Evolutionary conservation across 2,797 vertebrate genomes (phyloP).

Genomic region (Eurystomus glaucurus): DNA sequence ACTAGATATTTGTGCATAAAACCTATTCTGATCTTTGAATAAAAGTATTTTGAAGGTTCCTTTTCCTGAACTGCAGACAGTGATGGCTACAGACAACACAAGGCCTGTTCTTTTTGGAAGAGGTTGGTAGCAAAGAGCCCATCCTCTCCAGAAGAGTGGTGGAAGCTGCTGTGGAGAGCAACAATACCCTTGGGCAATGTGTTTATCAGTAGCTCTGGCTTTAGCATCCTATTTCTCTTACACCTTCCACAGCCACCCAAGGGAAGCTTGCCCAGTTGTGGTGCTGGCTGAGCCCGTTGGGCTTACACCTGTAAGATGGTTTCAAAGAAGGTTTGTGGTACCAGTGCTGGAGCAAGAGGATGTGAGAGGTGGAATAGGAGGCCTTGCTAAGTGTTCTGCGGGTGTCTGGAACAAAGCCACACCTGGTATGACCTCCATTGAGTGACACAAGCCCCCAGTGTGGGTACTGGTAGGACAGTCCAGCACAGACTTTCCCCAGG

Average conservation of each 20-base stretch:
- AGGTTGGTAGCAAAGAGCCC: neutral
- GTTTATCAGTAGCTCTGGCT: neutral
- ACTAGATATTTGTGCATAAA: neutral
- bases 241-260: neutral
- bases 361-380: neutral
- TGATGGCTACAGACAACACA: neutral
- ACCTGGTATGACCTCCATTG: rapidly evolving
- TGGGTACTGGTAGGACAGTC: rapidly evolving
- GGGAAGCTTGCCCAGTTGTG: neutral
- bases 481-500: neutral
- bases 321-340: neutral
- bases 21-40: neutral
- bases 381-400: neutral
- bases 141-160: neutral
- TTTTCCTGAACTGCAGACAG: neutral
- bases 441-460: rapidly evolving
- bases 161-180: neutral
- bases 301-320: rapidly evolving
- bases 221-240: neutral
- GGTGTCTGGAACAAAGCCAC: neutral
- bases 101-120: neutral
- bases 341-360: neutral
- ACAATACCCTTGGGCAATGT: rapidly evolving
- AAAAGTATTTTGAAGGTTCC: neutral
- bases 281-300: too few relatives aligned